Base-by-base conservation (phyloP, 2,888 invertebrate species). In the Sclerodermus sp. region DNA sequence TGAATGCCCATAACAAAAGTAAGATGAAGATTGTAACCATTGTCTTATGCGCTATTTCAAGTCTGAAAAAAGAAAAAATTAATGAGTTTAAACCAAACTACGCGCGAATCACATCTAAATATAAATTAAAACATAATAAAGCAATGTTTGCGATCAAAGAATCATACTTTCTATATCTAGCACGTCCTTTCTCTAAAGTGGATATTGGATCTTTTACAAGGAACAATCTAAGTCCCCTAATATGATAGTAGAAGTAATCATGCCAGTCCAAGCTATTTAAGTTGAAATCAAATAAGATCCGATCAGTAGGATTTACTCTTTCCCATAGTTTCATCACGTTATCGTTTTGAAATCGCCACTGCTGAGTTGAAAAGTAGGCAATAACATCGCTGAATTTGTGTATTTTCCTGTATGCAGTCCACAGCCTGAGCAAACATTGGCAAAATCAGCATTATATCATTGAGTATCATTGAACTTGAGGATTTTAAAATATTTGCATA, bases 151-250 rank as follows among this genome's bases (percentile, higher is more conserved):
- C 16, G 12, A 15, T 32, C 32, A 1, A 30, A 9, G 15, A 44
- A 49, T 53, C 61, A 51, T 48, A 69, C 67, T 43, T 64, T 6
- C 9, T 6, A 36, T 67, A 74, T 68, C 79, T 85, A 59, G 80
- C 82, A 43, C 77, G 79, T 18, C 85, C 88, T 63, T 83, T 80
- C 0, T 87, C 85, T 47, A 91, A 60, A 0, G 88, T 87, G 0
- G 85, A 84, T 10, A 88, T 70, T 39, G 90, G 86, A 69, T 94
- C 93, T 61, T 92, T 90, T 15, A 91, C 66, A 1, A 93, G 72
- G 70, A 88, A 93, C 0, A 85, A 81, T 52, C 92, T 82, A 23
- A 90, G 79, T 2, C 93, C 93, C 76, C 83, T 78, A 1, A 87
- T 76, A 61, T 88, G 88, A 49, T 79, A 80, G 49, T 81, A 80